A percentile compares a stretch with the other conserved stretches of the same genome.
phyloP scores from a whole-genome alignment of 2,888 invertebrate species.

The Hermodice carunculata region DNA sequence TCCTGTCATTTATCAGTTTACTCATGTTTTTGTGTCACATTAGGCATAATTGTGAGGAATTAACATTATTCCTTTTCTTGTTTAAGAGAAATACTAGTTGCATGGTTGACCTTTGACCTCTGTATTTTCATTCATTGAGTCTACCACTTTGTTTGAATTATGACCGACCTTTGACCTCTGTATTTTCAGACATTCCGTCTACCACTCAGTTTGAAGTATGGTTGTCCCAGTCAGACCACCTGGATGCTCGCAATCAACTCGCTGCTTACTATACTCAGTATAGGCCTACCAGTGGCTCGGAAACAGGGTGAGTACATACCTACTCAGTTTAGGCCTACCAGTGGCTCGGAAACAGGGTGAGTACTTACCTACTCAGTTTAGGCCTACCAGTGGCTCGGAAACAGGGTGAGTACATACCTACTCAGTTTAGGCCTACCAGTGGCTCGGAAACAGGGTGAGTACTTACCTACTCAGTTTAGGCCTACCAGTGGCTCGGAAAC shows the following conservation, averaged over 20 bases:
- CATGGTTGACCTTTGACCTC: background rate
- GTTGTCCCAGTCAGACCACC: slow-evolving; percentile 82
- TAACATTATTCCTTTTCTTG: no score
- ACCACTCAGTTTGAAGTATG: slow-evolving; percentile 84
- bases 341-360: no score
- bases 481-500: no score
- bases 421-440: no score
- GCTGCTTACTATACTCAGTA: slow-evolving; percentile 82
- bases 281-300: slow-evolving; percentile 89
- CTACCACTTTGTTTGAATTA: slow-evolving; percentile 74
- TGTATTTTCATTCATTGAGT: slow-evolving; percentile 75
- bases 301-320: slow-evolving; percentile 79
- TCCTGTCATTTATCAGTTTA: no score
- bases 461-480: no score
- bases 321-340: no score
- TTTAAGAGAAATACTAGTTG: no score
- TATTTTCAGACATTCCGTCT: slow-evolving; percentile 77
- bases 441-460: no score
- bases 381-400: slow-evolving; percentile 89
- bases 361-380: slow-evolving; percentile 83
- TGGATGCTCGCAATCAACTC: slow-evolving; percentile 87
- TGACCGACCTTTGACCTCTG: background rate
- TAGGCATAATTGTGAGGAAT: no score
- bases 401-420: slow-evolving; percentile 79
- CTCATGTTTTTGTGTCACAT: no score